These are phyloP conservation scores for Polyodon spathula DNA, from an alignment of 2,113 vertebrate genomes.

Conservation along the genomic window DNA sequence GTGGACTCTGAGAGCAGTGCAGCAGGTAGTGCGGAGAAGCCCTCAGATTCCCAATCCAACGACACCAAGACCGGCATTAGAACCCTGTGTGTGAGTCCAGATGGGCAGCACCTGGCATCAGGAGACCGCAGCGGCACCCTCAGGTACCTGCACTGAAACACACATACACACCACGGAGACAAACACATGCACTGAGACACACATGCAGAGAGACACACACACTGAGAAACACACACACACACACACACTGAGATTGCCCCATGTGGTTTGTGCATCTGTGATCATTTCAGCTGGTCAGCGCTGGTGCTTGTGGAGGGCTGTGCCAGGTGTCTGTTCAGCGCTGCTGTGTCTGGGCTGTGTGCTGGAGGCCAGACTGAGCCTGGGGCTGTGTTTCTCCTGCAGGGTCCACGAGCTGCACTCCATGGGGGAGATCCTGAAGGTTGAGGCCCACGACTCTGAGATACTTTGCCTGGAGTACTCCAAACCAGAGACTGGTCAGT, in stretches of 20 bases:
- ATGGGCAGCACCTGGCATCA: constrained; percentile 85
- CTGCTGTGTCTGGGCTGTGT: neutral
- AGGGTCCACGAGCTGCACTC: constrained; percentile 83
- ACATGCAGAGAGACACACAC: constrained; percentile 14
- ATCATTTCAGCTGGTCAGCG: no score
- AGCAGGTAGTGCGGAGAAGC: constrained; percentile 65
- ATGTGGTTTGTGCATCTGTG: neutral
- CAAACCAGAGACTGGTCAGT: constrained; percentile 83
- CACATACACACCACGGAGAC: constrained; percentile 8
- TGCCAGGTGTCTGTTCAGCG: neutral
- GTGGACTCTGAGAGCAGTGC: constrained; percentile 73
- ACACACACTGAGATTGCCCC: neutral
- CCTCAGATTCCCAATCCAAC: constrained; percentile 55
- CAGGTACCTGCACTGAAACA: constrained; percentile 57
- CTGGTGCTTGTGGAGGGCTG: neutral
- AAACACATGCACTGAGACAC: constrained; percentile 6
- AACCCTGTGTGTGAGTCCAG: constrained; percentile 81
- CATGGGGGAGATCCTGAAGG: constrained; percentile 83
- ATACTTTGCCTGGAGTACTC: constrained; percentile 94
- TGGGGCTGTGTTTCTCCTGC: constrained; percentile 9
- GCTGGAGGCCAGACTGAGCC: neutral
- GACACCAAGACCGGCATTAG: constrained; percentile 78
- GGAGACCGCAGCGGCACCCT: constrained; percentile 90
- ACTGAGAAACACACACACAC: neutral
- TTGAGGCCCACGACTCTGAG: constrained; percentile 94